phyloP scores from a whole-genome alignment of 1,140 invertebrate species.

The Myzus persicae region DNA sequence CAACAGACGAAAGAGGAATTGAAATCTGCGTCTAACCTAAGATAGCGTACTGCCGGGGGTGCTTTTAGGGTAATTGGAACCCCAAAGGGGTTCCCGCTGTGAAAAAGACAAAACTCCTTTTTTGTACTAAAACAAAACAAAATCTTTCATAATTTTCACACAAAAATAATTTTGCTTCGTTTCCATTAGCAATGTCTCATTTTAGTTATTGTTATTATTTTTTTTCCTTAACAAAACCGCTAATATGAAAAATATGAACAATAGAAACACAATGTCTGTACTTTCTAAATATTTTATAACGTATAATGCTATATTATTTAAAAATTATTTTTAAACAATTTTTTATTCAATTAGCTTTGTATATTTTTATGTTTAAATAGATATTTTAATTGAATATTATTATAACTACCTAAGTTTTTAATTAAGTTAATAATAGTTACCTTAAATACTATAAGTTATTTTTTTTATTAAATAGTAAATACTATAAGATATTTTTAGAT shows the following conservation, averaged over 20 bases:
- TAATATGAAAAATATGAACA: neutral
- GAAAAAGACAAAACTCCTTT: constrained; percentile 42
- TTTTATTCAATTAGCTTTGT: neutral
- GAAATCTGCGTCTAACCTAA: constrained; percentile 37
- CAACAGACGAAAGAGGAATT: constrained; percentile 3
- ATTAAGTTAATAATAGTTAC: neutral
- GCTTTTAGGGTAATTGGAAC: constrained; percentile 56
- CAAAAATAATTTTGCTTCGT: constrained; percentile 45
- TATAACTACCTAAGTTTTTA: neutral
- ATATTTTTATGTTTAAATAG: neutral
- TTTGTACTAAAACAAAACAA: constrained; percentile 40
- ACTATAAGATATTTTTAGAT: neutral
- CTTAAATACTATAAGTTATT: neutral
- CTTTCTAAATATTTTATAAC: neutral
- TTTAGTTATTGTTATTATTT: neutral
- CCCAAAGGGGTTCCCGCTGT: constrained; percentile 12
- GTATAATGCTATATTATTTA: neutral
- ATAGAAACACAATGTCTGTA: neutral
- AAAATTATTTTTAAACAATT: neutral
- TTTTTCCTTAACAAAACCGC: neutral
- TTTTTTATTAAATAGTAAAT: neutral
- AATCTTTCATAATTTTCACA: constrained; percentile 29
- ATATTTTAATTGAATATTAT: neutral
- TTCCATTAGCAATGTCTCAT: constrained; percentile 41
- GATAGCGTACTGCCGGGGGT: constrained; percentile 30